Evolutionary conservation across 1,140 invertebrate genomes (phyloP), one percentile per base, ranked within the genome.

Genomic region (Monochamus saltuarius): DNA sequence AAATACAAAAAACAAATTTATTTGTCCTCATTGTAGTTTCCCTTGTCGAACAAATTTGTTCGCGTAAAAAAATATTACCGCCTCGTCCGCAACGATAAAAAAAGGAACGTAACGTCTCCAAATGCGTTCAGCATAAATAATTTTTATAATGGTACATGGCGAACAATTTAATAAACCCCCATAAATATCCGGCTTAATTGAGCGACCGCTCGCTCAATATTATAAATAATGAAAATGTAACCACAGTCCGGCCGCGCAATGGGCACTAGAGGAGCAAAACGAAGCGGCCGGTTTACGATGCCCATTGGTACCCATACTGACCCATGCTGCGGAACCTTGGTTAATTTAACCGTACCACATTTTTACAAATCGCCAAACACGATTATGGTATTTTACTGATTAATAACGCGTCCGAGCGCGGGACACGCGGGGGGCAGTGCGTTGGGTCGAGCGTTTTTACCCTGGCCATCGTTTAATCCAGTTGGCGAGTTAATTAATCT

Each of bases 141-240:
- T 29, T 29, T 29, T 29, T 29, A 29, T 29, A 29, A 29, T 29
- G 22, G 22, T 29, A 29, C 22, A 34, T 13, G 13, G 51, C 34
- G 37, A 53, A 53, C 40, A 53, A 53, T 53, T 53, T 53, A 56
- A 43, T 47, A 35, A 56, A 56, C 43, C 14, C 1, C 2, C 34
- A 56, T 56, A 56, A 56, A 56, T 56, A 35, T 42, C 29, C 17
- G 8, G 29, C 34, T 16, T 56, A 46, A 56, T 46, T 38, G 40
- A 42, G 29, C 43, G 22, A 29, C 22, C 14, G 37, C 13, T 37
- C 39, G 14, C 7, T n/a, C 19, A 35, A 35, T 40, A 47, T 43
- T 43, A 43, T 43, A 43, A 43, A 43, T 43, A 43, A 43, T 43
- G 42, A 43, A 43, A 43, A 43, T 43, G 13, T 43, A 43, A 17